A percentile compares a stretch with the other conserved stretches of the same genome.
Conservation (phyloP, 2,888 invertebrate species). For the Chymomyza amoena region DNA sequence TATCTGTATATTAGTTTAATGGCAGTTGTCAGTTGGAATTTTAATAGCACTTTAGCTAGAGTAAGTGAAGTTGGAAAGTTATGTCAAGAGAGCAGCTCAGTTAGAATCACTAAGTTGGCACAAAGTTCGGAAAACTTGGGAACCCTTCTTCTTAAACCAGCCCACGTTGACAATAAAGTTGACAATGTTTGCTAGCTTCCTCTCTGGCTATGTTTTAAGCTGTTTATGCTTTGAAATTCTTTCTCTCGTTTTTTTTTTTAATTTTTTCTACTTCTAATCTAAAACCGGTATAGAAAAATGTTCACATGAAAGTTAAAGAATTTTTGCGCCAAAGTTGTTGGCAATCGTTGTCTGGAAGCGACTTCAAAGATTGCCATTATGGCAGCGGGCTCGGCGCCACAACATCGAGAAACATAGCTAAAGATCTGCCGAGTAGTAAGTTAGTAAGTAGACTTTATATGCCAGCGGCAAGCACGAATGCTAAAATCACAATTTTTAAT, state of each 20-base stretch:
- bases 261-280: conserved; percentile 49
- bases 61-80: not conserved
- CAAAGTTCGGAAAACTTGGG: not conserved
- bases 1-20: conserved; percentile 70
- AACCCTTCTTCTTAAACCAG: not conserved
- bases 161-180: not conserved
- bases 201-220: conserved; percentile 19
- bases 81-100: conserved; percentile 7
- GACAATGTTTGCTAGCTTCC: not conserved
- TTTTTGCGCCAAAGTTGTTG: conserved; percentile 16
- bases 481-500: conserved; percentile 16
- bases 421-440: conserved; percentile 32
- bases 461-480: conserved; percentile 58
- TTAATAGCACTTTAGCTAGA: conserved; percentile 61
- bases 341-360: conserved; percentile 40
- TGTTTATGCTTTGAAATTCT: conserved; percentile 63
- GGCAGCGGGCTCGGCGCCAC: conserved; percentile 52
- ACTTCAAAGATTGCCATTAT: conserved; percentile 48
- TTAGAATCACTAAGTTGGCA: not conserved
- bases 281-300: conserved; percentile 70
- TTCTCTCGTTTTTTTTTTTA: conserved; percentile 34
- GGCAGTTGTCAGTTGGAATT: conserved; percentile 71
- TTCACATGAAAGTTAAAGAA: conserved; percentile 65
- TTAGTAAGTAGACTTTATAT: conserved; percentile 50
- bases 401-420: conserved; percentile 31